Conservation (phyloP, 2,113 vertebrate species). For the Columbina picui region DNA sequence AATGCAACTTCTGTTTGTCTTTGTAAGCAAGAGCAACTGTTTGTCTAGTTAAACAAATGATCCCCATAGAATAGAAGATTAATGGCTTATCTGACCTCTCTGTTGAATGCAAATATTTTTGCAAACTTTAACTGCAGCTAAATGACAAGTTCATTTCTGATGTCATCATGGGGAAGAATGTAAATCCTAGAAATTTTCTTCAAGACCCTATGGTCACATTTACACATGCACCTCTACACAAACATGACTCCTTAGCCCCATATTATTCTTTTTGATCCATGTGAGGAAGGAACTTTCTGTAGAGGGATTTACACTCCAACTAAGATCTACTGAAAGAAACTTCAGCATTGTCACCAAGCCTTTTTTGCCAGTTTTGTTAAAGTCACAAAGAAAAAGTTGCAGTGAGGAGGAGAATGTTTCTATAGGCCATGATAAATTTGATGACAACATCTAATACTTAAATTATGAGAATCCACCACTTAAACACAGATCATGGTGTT, state of each 20-base stretch:
- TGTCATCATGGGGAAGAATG: background rate
- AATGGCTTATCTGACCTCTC: background rate
- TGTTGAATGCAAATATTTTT: background rate
- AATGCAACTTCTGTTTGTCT: background rate
- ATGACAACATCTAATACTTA: background rate
- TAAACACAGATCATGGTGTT: background rate
- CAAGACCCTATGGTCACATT: background rate
- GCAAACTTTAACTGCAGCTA: background rate
- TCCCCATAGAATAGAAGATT: background rate
- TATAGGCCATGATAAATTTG: background rate
- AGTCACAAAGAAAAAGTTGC: background rate
- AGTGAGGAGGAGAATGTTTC: background rate
- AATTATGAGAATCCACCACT: background rate
- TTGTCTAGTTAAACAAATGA: background rate
- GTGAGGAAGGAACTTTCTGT: background rate
- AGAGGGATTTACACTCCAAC: background rate
- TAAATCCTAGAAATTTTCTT: background rate
- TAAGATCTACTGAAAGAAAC: background rate
- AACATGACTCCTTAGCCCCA: rapidly evolving
- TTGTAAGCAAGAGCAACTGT: background rate
- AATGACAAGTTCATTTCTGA: background rate
- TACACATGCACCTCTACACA: rapidly evolving
- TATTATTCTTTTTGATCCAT: background rate
- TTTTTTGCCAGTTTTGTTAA: background rate
- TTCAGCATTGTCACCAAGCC: background rate